Evolutionary conservation across 2,113 vertebrate genomes (phyloP).

Genomic region (Notiomystis cincta): DNA sequence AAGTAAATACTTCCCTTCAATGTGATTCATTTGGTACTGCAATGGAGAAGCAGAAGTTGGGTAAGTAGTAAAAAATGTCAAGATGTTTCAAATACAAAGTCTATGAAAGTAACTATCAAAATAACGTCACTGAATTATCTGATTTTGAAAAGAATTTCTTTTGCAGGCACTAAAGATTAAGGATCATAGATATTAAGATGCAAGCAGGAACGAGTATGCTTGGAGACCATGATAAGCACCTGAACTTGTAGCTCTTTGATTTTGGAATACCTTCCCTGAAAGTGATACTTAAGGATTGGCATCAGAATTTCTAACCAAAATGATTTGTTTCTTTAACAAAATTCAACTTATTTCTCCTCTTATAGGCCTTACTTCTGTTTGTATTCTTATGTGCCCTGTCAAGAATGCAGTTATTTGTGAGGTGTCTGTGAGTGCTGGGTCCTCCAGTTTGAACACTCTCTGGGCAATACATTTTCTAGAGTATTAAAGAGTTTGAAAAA

Average conservation of each 20-base stretch:
- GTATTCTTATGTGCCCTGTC: neutral
- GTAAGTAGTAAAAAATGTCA: slow-evolving; percentile 29
- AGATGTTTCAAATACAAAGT: neutral
- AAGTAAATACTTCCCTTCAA: neutral
- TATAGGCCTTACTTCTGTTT: neutral
- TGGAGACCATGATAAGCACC: neutral
- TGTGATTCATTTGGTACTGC: neutral
- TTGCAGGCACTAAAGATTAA: neutral
- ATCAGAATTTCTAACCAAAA: neutral
- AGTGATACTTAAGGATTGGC: neutral
- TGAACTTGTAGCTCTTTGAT: neutral
- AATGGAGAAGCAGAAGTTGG: neutral
- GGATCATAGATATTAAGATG: neutral
- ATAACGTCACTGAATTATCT: slow-evolving; percentile 12
- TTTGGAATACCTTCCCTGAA: neutral
- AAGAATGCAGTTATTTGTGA: neutral
- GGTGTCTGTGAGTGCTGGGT: neutral
- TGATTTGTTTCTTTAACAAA: neutral
- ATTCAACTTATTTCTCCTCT: neutral
- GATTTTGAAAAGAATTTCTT: slow-evolving; percentile 12
- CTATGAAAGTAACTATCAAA: slow-evolving; percentile 2
- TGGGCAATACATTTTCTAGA: neutral
- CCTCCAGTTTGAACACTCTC: neutral
- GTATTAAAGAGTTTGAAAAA: neutral
- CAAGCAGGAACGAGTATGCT: neutral